These are phyloP conservation scores for Berghia stephanieae DNA, from an alignment of 1,140 invertebrate genomes.

Conservation along the genomic window DNA sequence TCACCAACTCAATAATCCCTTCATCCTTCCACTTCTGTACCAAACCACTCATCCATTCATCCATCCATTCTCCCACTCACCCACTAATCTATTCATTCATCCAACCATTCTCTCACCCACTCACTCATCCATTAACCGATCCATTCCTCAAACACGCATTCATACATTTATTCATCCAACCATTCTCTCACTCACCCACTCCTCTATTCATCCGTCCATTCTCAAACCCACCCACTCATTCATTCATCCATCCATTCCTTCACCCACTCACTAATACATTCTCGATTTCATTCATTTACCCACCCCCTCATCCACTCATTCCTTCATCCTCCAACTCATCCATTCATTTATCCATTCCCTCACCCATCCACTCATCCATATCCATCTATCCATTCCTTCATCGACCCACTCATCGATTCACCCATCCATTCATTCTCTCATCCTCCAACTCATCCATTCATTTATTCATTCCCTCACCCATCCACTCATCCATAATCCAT, in stretches of 20 bases:
- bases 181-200: not conserved
- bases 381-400: too few species aligned
- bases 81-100: not conserved
- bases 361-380: too few species aligned
- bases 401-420: too few species aligned
- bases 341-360: not conserved
- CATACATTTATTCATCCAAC: not conserved
- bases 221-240: not conserved
- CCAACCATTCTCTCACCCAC: not conserved
- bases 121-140: not conserved
- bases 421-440: too few species aligned
- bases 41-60: not conserved
- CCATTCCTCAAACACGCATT: not conserved
- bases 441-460: too few species aligned
- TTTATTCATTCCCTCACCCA: too few species aligned
- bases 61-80: not conserved
- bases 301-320: not conserved
- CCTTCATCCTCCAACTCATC: not conserved
- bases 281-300: not conserved
- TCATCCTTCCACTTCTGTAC: not conserved
- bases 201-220: too few species aligned
- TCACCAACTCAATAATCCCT: not conserved
- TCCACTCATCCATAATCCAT: too few species aligned
- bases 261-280: not conserved
- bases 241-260: not conserved